phyloP scores from a whole-genome alignment of 2,113 vertebrate species.

The Neolamprologus modestus region DNA sequence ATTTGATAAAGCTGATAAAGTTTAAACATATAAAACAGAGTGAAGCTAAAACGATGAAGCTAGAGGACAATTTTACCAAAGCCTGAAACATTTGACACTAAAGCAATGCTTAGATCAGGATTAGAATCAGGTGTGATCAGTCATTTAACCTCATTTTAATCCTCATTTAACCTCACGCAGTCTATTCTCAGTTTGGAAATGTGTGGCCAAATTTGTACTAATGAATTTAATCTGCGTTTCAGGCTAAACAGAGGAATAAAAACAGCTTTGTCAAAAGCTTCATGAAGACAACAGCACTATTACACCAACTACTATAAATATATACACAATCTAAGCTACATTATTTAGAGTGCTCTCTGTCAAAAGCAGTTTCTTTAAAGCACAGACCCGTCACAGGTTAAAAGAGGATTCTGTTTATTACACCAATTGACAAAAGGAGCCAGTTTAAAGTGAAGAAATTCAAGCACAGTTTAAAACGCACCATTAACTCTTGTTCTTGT shows the following conservation, averaged over 20 bases:
- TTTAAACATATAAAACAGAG: background rate
- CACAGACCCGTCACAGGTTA: background rate
- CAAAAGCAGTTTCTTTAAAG: background rate
- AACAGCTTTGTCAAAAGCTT: background rate
- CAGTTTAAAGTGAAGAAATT: background rate
- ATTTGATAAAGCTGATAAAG: background rate
- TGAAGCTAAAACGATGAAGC: accelerated
- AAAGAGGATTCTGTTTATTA: background rate
- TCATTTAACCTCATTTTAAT: background rate
- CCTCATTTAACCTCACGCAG: background rate
- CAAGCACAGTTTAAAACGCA: background rate
- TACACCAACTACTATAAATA: background rate
- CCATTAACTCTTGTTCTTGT: background rate
- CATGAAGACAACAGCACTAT: background rate
- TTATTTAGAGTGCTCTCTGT: background rate
- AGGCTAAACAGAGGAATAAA: background rate
- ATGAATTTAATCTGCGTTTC: background rate
- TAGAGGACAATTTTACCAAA: background rate
- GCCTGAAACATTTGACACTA: background rate
- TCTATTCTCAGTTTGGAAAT: background rate
- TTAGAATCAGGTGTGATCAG: background rate
- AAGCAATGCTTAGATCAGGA: accelerated
- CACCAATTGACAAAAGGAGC: background rate
- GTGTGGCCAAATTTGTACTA: too few relatives aligned
- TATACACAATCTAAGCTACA: background rate